Conservation (phyloP, 2,797 vertebrate species). For the Tangara arthus region DNA sequence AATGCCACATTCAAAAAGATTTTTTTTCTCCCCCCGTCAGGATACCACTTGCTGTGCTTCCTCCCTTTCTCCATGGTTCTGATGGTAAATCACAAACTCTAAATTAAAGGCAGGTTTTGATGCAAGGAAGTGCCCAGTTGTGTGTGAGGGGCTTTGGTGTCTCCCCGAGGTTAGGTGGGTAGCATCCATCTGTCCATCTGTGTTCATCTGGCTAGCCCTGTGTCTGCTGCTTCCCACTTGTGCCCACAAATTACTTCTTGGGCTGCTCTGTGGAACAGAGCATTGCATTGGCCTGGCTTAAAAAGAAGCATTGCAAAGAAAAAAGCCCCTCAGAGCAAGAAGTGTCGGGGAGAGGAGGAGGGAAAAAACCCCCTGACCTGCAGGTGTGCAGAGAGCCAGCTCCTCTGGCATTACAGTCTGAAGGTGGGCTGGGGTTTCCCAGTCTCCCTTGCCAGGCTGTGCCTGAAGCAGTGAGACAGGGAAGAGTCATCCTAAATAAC, state of each 20-base stretch:
- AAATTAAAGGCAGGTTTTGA: not conserved
- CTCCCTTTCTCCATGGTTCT: not conserved
- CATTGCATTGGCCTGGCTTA: not conserved
- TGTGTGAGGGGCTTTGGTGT: not conserved
- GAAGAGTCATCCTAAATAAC: not conserved
- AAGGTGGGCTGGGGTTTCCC: not conserved
- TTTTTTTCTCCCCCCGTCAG: accelerated
- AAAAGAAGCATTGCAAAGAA: not conserved
- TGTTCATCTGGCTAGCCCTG: not conserved
- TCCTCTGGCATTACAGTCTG: not conserved
- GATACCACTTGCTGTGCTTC: not conserved
- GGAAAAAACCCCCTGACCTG: accelerated
- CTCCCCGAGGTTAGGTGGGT: accelerated
- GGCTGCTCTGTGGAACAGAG: not conserved
- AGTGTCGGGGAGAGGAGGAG: not conserved
- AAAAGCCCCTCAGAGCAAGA: not conserved
- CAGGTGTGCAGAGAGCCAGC: not conserved
- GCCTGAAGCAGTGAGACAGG: accelerated
- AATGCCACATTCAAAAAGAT: not conserved
- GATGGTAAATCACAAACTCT: not conserved
- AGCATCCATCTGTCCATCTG: accelerated
- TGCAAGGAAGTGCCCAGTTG: not conserved
- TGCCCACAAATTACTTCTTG: not conserved
- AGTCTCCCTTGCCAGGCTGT: not conserved
- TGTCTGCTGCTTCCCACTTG: not conserved